These are phyloP conservation scores for Pangasius krempfi DNA, from an alignment of 2,797 vertebrate species.

Conservation along the genomic window DNA sequence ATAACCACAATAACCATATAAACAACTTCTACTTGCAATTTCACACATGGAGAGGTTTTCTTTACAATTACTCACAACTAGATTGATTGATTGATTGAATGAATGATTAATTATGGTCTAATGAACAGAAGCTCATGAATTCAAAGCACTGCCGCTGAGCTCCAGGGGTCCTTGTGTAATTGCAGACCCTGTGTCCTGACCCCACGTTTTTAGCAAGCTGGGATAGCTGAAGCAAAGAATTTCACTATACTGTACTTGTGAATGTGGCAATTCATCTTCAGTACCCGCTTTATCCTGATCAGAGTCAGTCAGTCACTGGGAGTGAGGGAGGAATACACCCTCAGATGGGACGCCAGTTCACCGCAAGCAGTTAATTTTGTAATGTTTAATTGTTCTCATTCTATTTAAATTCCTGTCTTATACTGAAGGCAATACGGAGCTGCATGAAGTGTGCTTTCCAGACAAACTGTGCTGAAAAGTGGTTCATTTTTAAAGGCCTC, in stretches of 20 bases:
- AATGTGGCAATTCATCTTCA: not conserved
- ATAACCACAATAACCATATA: not conserved
- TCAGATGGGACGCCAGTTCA: not conserved
- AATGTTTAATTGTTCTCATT: not conserved
- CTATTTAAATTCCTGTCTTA: not conserved
- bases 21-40: not conserved
- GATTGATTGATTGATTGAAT: not conserved
- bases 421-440: not conserved
- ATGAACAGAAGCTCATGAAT: not conserved
- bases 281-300: not conserved
- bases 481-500: not conserved
- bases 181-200: not conserved
- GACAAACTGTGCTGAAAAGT: not conserved
- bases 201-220: not conserved
- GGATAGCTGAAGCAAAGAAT: not conserved
- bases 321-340: not conserved
- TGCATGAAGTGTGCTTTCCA: not conserved
- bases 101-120: not conserved
- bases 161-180: not conserved
- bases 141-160: not conserved
- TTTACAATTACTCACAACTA: not conserved
- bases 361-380: not conserved
- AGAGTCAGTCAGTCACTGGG: not conserved
- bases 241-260: not conserved
- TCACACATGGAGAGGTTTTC: not conserved